A percentile compares a stretch with the other conserved stretches of the same genome.
Evolutionary conservation across 2,113 vertebrate genomes (phyloP).

Genomic region (Nycticryphes semicollaris): DNA sequence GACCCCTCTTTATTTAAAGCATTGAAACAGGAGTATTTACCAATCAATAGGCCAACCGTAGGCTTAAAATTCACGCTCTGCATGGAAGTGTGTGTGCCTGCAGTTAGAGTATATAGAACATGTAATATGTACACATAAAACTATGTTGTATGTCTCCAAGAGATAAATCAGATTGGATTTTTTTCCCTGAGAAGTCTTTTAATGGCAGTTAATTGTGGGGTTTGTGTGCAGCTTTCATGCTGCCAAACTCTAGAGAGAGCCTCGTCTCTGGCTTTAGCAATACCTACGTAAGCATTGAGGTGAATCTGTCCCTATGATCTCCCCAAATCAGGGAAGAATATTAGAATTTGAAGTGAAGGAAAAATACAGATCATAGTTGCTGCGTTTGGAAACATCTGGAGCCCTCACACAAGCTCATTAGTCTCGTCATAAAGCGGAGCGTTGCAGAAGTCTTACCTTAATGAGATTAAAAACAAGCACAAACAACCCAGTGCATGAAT

Average conservation of each 20-base stretch:
- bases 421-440: background rate
- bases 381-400: background rate
- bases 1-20: background rate
- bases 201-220: background rate
- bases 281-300: background rate
- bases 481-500: fast-evolving
- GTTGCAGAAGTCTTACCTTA: background rate
- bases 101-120: background rate
- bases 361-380: background rate
- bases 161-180: background rate
- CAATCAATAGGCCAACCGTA: background rate
- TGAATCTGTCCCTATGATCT: background rate
- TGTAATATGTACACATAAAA: fast-evolving
- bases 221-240: background rate
- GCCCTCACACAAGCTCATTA: background rate
- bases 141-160: background rate
- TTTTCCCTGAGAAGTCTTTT: background rate
- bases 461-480: background rate
- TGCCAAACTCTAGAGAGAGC: background rate
- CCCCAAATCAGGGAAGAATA: background rate
- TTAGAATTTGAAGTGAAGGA: background rate
- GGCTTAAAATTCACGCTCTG: background rate
- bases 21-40: background rate
- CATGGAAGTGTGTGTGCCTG: background rate
- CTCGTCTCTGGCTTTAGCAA: background rate